phyloP scores from a whole-genome alignment of 2,113 vertebrate genomes.

The Colius striatus region DNA sequence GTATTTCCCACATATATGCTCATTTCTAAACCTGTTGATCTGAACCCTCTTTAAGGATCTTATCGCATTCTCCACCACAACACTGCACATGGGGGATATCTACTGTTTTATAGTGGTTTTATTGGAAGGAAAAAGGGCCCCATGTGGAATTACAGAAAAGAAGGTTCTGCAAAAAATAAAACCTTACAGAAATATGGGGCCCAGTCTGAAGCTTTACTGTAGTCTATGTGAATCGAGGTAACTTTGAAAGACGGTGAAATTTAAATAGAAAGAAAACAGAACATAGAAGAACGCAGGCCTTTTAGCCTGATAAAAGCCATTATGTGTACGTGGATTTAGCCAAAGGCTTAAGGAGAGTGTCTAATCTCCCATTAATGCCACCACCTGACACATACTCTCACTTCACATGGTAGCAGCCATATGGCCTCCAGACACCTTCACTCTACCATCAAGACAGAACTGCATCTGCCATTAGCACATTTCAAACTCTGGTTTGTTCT shows the following conservation, averaged over 20 bases:
- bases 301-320: background rate
- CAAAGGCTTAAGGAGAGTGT: background rate
- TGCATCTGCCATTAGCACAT: background rate
- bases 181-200: background rate
- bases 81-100: too few relatives aligned
- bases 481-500: background rate
- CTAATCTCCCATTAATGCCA: background rate
- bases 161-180: background rate
- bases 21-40: background rate
- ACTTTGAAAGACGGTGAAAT: background rate
- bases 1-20: rapidly evolving
- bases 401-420: background rate
- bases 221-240: background rate
- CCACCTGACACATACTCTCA: background rate
- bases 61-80: background rate
- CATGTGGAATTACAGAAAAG: background rate
- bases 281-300: background rate
- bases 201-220: background rate
- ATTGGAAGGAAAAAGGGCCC: background rate
- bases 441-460: background rate
- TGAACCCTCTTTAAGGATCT: background rate
- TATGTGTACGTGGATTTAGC: background rate
- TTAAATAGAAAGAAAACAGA: background rate
- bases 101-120: background rate
- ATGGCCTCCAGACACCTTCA: background rate